These are phyloP conservation scores for Callospermophilus lateralis DNA, from an alignment of 2,113 vertebrate genomes.

Conservation along the genomic window DNA sequence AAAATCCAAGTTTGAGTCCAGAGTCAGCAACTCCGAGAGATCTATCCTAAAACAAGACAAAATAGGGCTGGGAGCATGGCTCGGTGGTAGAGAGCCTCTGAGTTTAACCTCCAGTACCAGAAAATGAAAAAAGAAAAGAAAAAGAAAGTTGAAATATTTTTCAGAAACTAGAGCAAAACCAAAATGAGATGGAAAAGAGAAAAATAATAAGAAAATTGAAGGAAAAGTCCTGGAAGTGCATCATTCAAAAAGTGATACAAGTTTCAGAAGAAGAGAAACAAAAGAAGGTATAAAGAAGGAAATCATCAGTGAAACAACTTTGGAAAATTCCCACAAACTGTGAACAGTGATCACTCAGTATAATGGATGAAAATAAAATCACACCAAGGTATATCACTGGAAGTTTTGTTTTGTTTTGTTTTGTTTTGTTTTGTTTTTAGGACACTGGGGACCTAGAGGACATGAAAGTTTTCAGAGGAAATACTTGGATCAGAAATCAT, in stretches of 20 bases:
- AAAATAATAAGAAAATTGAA: neutral
- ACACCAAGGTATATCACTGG: neutral
- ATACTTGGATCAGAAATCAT: neutral
- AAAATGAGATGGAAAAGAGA: neutral
- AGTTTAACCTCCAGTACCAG: no score
- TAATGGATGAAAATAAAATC: slow-evolving; percentile 45
- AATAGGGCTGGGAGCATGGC: no score
- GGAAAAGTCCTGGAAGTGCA: neutral
- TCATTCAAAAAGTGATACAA: neutral
- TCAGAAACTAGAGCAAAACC: neutral
- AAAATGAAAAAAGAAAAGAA: no score
- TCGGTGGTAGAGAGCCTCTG: no score
- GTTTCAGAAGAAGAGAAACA: neutral
- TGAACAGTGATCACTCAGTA: neutral
- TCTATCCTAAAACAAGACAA: no score
- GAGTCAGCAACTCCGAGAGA: no score
- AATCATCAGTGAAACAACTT: slow-evolving; percentile 10
- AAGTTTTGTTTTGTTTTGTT: slow-evolving; percentile 5
- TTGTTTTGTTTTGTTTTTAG: neutral
- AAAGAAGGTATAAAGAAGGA: neutral
- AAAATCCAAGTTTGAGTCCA: no score
- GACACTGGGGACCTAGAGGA: neutral
- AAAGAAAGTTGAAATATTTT: neutral
- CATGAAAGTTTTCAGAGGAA: slow-evolving; percentile 23
- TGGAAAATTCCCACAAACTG: neutral